phyloP scores from a whole-genome alignment of 1,140 invertebrate genomes.

The Penaeus vannamei region DNA sequence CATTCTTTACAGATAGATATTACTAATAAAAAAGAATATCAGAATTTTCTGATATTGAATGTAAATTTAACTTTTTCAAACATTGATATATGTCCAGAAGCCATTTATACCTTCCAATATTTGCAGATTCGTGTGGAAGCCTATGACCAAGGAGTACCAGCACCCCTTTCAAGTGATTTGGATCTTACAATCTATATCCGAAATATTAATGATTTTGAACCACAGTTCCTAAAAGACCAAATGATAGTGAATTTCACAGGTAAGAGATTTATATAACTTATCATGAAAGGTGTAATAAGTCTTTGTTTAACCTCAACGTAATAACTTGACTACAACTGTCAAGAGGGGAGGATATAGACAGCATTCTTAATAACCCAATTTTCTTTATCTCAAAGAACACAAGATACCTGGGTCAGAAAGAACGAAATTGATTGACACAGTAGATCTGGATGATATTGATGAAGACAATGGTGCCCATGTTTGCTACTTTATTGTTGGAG shows the following conservation, averaged over 20 bases:
- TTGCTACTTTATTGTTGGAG: conserved; percentile 89
- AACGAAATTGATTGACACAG: conserved; percentile 82
- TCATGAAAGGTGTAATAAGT: background rate
- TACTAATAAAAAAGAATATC: too few relatives aligned
- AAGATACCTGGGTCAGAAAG: conserved; percentile 79
- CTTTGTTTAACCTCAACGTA: background rate
- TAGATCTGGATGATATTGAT: conserved; percentile 83
- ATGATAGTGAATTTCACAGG: conserved; percentile 80
- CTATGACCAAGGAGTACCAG: conserved; percentile 88
- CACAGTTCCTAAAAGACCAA: conserved; percentile 85
- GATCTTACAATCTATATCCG: conserved; percentile 91
- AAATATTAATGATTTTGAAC: conserved; percentile 91
- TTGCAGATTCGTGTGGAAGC: conserved; percentile 86
- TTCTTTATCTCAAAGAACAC: conserved; percentile 77
- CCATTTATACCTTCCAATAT: background rate
- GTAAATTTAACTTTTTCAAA: too few relatives aligned
- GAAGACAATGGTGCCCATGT: conserved; percentile 84
- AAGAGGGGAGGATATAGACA: too few relatives aligned
- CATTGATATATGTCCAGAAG: background rate
- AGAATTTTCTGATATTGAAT: too few relatives aligned
- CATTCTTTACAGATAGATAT: background rate
- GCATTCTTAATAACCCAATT: background rate
- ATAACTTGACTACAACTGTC: too few relatives aligned
- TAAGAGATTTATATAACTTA: conserved; percentile 72
- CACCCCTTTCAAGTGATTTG: conserved; percentile 86